A percentile compares a stretch with the other conserved stretches of the same genome.
phyloP scores from a whole-genome alignment of 2,797 vertebrate genomes.

The Phalloptychus januarius region DNA sequence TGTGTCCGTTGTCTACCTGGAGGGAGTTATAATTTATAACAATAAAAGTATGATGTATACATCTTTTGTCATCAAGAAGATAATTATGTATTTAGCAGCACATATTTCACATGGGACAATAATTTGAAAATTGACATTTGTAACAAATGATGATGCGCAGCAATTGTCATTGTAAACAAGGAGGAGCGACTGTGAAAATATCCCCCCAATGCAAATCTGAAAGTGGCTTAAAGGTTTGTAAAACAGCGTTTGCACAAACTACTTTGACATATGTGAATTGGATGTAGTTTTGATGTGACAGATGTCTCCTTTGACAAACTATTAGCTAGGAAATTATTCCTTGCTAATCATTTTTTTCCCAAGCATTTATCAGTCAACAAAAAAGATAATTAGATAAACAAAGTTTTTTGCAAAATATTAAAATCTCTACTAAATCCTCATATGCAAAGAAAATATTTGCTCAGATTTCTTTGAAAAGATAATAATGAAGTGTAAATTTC shows the following conservation, averaged over 20 bases:
- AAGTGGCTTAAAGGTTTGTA: neutral
- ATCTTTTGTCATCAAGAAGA: neutral
- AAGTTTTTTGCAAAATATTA: neutral
- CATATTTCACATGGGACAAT: neutral
- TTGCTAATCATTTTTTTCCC: neutral
- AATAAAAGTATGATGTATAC: neutral
- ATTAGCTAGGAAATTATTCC: neutral
- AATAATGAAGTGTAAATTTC: neutral
- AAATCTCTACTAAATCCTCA: neutral
- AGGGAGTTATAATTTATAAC: neutral
- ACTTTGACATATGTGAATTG: neutral
- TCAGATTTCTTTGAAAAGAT: neutral
- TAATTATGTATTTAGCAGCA: neutral
- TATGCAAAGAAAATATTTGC: neutral
- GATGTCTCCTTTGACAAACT: neutral
- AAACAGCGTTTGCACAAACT: neutral
- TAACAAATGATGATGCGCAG: neutral
- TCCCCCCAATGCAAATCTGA: neutral
- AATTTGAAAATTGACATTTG: neutral
- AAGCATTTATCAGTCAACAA: neutral
- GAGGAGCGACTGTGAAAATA: neutral
- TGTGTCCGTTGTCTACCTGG: too few relatives aligned
- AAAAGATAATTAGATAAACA: neutral
- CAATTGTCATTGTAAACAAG: neutral
- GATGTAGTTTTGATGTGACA: neutral